phyloP scores from a whole-genome alignment of 2,888 invertebrate genomes.

The Augochlorella aurata region DNA sequence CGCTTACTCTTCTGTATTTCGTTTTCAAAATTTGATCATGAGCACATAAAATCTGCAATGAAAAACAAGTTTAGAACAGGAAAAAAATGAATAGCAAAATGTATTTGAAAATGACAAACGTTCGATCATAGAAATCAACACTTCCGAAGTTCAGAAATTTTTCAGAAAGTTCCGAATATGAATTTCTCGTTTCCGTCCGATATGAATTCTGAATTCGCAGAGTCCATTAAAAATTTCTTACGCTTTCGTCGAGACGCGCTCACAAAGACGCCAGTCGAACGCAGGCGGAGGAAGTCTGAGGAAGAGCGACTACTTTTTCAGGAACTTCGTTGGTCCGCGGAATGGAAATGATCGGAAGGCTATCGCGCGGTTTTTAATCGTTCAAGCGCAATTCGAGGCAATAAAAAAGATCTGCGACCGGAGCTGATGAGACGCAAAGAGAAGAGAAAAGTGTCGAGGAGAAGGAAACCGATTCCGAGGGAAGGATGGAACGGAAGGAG shows the following conservation, averaged over 20 bases:
- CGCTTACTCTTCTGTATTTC: no score
- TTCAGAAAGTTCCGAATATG: not conserved
- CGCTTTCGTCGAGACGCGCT: not conserved
- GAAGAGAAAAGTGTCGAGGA: not conserved
- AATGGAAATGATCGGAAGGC: constrained; percentile 2
- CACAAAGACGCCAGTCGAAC: not conserved
- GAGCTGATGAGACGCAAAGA: not conserved
- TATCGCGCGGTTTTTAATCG: constrained; percentile 23
- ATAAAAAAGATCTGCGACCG: constrained; percentile 26
- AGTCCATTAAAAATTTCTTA: constrained; percentile 41
- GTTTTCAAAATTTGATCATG: no score
- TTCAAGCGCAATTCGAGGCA: constrained; percentile 13
- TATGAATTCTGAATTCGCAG: constrained; percentile 23
- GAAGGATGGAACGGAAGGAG: constrained; percentile 7
- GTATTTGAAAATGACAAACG: not conserved
- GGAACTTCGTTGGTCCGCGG: constrained; percentile 12
- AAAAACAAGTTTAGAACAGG: no score
- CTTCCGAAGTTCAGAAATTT: not conserved
- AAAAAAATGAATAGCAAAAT: no score
- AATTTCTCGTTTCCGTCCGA: constrained; percentile 24
- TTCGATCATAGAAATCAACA: not conserved
- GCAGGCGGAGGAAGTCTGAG: not conserved
- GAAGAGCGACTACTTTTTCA: not conserved
- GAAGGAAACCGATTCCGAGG: not conserved
- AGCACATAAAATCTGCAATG: no score